Evolutionary conservation across 2,888 invertebrate species (phyloP).

Genomic region (Arrhopalites spinosus): DNA sequence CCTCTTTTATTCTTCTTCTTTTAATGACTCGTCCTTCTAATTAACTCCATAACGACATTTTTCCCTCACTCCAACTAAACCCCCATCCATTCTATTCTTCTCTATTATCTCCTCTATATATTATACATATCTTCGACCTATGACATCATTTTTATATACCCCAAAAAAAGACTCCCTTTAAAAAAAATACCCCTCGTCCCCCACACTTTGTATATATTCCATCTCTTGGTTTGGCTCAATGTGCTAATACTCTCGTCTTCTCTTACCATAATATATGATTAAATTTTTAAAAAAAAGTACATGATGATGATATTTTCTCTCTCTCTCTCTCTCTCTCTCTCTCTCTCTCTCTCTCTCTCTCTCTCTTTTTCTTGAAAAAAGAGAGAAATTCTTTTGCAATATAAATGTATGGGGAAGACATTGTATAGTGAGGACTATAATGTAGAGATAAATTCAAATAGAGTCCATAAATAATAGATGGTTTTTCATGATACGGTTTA

Average conservation of each 20-base stretch:
- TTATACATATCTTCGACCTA: not conserved
- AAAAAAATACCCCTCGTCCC: too few species aligned
- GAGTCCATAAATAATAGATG: slow-evolving; percentile 32
- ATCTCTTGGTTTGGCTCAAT: slow-evolving; percentile 4
- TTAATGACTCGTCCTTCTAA: slow-evolving; percentile 56
- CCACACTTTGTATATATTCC: too few species aligned
- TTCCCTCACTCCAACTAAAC: slow-evolving; percentile 44
- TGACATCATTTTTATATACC: not conserved
- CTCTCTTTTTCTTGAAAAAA: not conserved
- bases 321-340: not conserved
- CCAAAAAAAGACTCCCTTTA: too few species aligned
- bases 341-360: not conserved
- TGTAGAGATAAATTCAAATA: slow-evolving; percentile 21
- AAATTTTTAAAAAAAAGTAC: too few species aligned
- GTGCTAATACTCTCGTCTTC: too few species aligned
- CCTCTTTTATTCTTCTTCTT: slow-evolving; percentile 52
- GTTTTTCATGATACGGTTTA: slow-evolving; percentile 2
- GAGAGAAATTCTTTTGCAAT: too few species aligned
- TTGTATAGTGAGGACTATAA: too few species aligned
- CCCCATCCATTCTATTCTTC: not conserved
- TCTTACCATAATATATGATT: too few species aligned
- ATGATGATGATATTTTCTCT: not conserved
- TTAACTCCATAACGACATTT: slow-evolving; percentile 55
- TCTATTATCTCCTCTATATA: slow-evolving; percentile 4
- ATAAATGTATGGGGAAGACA: too few species aligned